Percentiles rank a stretch among this genome's conserved stretches.
Evolutionary conservation across 2,888 invertebrate genomes (phyloP).

Genomic region (Saturnia pavonia): DNA sequence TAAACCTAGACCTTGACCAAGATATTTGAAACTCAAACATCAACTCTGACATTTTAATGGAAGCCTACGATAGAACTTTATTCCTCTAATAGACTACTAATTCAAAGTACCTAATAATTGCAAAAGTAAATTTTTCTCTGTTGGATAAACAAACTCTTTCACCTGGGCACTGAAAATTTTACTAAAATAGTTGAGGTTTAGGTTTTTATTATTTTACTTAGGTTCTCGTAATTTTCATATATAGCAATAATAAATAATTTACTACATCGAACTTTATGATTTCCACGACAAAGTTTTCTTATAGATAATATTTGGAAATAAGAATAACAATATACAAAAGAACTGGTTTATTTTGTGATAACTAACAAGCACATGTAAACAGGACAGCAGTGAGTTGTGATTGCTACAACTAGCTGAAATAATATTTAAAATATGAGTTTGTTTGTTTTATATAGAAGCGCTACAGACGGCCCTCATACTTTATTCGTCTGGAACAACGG

Average conservation of each 20-base stretch:
- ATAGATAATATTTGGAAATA: not conserved
- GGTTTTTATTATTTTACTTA: too few species aligned
- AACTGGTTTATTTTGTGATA: not conserved
- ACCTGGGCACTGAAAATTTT: too few species aligned
- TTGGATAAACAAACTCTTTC: too few species aligned
- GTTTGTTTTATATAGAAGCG: not conserved
- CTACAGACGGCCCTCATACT: constrained; percentile 40
- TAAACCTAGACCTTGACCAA: too few species aligned
- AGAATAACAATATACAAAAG: not conserved
- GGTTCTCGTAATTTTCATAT: too few species aligned
- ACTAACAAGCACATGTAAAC: not conserved
- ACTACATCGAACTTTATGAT: not conserved
- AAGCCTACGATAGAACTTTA: not conserved
- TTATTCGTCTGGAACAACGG: constrained; percentile 55
- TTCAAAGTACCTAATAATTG: too few species aligned
- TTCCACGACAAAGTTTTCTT: not conserved
- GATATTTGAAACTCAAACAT: too few species aligned
- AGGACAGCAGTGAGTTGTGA: not conserved
- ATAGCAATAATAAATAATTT: too few species aligned
- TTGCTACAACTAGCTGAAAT: constrained; percentile 12
- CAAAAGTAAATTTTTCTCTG: too few species aligned
- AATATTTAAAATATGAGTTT: not conserved
- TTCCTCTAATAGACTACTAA: not conserved
- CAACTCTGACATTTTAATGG: too few species aligned
- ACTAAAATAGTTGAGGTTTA: too few species aligned